These are phyloP conservation scores for Microtus californicus DNA, from an alignment of 2,797 vertebrate species.

Conservation along the genomic window DNA sequence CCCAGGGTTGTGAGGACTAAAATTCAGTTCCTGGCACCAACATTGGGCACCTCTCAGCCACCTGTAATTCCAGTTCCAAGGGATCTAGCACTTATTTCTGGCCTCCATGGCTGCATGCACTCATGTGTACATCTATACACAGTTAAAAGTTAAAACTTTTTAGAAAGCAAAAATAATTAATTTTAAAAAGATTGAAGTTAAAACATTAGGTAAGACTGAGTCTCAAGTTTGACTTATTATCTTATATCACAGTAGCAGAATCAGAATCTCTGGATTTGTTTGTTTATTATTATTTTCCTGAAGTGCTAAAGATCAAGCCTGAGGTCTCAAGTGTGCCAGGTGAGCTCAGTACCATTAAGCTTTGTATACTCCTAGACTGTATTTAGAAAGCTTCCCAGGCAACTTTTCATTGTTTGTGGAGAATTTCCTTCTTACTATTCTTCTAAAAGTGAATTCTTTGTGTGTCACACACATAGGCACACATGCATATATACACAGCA, in stretches of 20 bases:
- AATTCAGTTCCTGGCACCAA: not conserved
- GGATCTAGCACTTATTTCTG: no score
- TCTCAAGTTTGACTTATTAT: slow-evolving; percentile 10
- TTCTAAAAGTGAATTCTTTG: slow-evolving; percentile 40
- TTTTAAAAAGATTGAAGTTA: slow-evolving; percentile 4
- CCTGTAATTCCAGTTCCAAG: not conserved
- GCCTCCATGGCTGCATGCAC: not conserved
- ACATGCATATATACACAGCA: not conserved
- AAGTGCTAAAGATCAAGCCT: not conserved
- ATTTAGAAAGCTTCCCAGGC: not conserved
- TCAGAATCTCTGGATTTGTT: slow-evolving; percentile 39
- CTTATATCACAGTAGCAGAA: not conserved
- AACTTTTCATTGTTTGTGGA: not conserved
- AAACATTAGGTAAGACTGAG: not conserved
- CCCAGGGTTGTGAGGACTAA: not conserved
- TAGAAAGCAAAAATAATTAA: not conserved
- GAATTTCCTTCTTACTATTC: slow-evolving; percentile 1
- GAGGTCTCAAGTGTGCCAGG: not conserved
- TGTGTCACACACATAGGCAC: not conserved
- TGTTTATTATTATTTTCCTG: not conserved
- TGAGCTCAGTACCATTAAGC: no score
- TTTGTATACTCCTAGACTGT: not conserved
- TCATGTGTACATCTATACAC: not conserved
- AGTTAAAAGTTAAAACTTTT: not conserved
- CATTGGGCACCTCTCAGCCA: not conserved